Conservation (phyloP, 2,888 invertebrate genomes). For the Muscina levida region DNA sequence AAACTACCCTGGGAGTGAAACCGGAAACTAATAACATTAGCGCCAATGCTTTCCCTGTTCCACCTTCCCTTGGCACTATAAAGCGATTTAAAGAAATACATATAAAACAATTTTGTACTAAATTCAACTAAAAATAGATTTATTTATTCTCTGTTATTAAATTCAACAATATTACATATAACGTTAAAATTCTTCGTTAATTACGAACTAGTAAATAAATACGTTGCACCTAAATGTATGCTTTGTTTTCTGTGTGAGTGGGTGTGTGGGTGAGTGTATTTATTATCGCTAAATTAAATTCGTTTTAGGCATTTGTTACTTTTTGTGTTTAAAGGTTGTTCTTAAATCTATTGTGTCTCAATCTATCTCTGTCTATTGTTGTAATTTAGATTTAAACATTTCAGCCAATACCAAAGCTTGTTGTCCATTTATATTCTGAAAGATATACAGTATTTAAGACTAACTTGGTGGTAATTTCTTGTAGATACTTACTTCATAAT, state of each 20-base stretch:
- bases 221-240: conserved; percentile 56
- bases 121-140: conserved; percentile 27
- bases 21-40: no score
- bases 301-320: conserved; percentile 43
- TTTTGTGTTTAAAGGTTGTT: no score
- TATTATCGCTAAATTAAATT: conserved; percentile 41
- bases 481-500: conserved; percentile 81
- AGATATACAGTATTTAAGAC: conserved; percentile 5
- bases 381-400: conserved; percentile 80
- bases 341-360: neutral
- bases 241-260: conserved; percentile 41
- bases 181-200: conserved; percentile 37
- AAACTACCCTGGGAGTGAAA: neutral
- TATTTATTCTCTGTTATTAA: conserved; percentile 37
- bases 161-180: conserved; percentile 33
- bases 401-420: conserved; percentile 83
- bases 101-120: no score
- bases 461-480: neutral
- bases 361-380: conserved; percentile 34
- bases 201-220: conserved; percentile 28
- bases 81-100: no score
- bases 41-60: no score
- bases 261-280: neutral
- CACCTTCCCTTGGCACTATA: no score
- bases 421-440: conserved; percentile 82